Evolutionary conservation across 2,888 invertebrate genomes (phyloP), one percentile per base, ranked within the genome.

Genomic region (Nymphalis urticae): DNA sequence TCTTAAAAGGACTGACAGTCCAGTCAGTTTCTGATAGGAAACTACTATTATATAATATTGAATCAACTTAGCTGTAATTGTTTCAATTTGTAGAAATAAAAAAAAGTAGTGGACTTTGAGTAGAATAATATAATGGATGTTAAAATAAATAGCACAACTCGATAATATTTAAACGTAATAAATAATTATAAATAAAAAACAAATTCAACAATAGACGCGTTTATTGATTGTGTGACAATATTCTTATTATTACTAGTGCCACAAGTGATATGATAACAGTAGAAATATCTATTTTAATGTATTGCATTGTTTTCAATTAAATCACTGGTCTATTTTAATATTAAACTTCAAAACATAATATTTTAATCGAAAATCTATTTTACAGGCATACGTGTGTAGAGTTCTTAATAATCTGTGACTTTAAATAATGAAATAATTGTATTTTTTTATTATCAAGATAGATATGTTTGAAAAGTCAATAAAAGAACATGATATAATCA

Each of bases 241-340:
- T 77, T 75, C 82, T 85, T 85, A 86, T 76, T 75, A 80, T 74
- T 82, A 77, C 80, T 84, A 83, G 88, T 88, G 86, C 85, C 80
- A 80, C 77, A 79, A 83, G 88, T 88, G 87, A 86, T 87, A 86
- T 85, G 82, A 85, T 79, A 71, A 74, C 73, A 74, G 72, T 77
- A 76, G 72, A 74, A 77, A 75, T 72, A 72, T 73, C 72, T 64
- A 74, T 76, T 71, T 69, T 70, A 66, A 75, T 73, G 68, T 76
- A 81, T 76, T 80, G 78, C 76, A 75, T 79, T 79, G 72, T 70
- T 75, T 77, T 68, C 62, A 64, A 72, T 70, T 71, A 73, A 73
- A 70, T 69, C 75, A 74, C 73, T 75, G 67, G 58, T 66, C 24
- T 53, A 32, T 51, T 50, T 48, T 42, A 47, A 21, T 17, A 48